A percentile compares a stretch with the other conserved stretches of the same genome.
These are phyloP conservation scores for Colinus virginianus DNA, from an alignment of 2,113 vertebrate genomes.

Conservation along the genomic window DNA sequence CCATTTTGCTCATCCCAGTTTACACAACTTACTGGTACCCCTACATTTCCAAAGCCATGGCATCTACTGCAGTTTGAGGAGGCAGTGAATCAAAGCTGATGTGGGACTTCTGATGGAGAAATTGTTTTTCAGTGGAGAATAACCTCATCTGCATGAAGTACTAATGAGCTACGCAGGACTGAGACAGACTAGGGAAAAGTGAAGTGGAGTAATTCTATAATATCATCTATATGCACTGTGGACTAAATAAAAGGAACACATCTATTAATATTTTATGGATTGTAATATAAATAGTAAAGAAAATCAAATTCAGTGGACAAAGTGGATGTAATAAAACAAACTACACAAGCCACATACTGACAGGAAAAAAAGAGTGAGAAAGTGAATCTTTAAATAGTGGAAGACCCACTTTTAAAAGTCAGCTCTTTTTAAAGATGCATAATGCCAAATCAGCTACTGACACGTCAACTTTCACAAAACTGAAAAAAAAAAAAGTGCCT, in stretches of 20 bases:
- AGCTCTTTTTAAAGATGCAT: background rate
- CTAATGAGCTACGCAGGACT: conserved; percentile 62
- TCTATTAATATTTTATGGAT: conserved; percentile 72
- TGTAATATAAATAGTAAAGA: background rate
- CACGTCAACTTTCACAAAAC: background rate
- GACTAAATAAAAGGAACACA: conserved; percentile 60
- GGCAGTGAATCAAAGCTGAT: conserved; percentile 34
- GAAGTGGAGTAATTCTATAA: conserved; percentile 7
- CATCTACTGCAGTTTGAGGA: conserved; percentile 9
- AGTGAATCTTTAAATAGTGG: conserved; percentile 6
- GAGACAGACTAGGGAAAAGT: conserved; percentile 17
- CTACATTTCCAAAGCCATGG: background rate
- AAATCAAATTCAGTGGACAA: background rate
- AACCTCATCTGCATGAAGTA: conserved; percentile 53
- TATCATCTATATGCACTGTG: background rate
- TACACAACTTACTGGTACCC: background rate
- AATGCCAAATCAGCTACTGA: background rate
- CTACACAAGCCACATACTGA: background rate
- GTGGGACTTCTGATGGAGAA: background rate
- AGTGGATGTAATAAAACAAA: background rate
- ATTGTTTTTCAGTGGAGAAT: conserved; percentile 34
- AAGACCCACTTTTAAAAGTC: conserved; percentile 30
- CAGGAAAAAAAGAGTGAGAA: background rate
- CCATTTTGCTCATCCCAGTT: background rate
- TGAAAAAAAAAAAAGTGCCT: background rate